A percentile compares a stretch with the other conserved stretches of the same genome.
phyloP scores from a whole-genome alignment of 2,888 invertebrate species.

The Herminia tarsipennalis region DNA sequence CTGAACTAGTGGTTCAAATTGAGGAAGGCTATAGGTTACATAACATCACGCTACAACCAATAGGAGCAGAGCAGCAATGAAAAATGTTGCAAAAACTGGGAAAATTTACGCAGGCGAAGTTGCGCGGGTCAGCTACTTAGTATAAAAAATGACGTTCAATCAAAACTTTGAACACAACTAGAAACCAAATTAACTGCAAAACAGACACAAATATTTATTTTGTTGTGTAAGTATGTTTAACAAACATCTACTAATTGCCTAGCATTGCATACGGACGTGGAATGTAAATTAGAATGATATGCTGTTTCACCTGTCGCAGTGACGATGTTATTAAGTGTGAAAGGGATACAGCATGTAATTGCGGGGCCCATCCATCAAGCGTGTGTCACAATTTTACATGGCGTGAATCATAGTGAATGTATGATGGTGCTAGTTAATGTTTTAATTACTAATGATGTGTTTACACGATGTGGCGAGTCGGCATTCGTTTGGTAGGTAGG shows the following conservation, averaged over 20 bases:
- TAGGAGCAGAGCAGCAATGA: too few species aligned
- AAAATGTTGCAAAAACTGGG: too few species aligned
- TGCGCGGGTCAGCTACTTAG: too few species aligned
- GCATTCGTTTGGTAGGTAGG: too few species aligned
- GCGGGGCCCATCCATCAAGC: slow-evolving; percentile 40
- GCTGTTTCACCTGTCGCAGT: slow-evolving; percentile 49
- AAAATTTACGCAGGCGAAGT: too few species aligned
- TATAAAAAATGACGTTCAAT: too few species aligned
- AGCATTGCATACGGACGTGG: slow-evolving; percentile 26
- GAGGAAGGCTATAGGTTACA: too few species aligned
- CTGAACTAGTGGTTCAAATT: too few species aligned
- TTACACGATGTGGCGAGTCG: too few species aligned
- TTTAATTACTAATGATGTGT: neutral
- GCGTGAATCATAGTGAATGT: slow-evolving; percentile 1
- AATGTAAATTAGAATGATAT: slow-evolving; percentile 54
- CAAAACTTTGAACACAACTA: too few species aligned
- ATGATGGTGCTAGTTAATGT: neutral
- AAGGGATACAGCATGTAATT: slow-evolving; percentile 20
- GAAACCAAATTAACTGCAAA: neutral
- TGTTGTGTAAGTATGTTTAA: neutral
- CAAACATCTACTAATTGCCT: slow-evolving; percentile 35
- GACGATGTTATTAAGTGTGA: slow-evolving; percentile 44
- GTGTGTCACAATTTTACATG: slow-evolving; percentile 25
- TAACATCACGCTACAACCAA: too few species aligned
- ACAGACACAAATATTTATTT: neutral